phyloP scores from a whole-genome alignment of 1,140 invertebrate species.

The Spodoptera litura region DNA sequence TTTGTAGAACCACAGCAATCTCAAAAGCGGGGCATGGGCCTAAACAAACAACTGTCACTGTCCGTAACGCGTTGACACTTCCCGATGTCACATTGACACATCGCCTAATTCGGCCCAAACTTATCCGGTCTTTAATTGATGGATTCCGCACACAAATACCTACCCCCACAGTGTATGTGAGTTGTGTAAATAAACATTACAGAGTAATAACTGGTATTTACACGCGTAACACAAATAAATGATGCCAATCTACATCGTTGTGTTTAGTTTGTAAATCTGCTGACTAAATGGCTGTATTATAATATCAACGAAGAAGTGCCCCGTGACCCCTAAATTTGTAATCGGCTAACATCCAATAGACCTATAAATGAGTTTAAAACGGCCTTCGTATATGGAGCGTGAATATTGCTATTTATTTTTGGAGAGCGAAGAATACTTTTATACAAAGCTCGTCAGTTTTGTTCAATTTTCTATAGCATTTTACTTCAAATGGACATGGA shows the following conservation, averaged over 20 bases:
- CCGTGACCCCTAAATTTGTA: conserved; percentile 5
- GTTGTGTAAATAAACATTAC: conserved; percentile 13
- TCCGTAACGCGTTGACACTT: conserved; percentile 6
- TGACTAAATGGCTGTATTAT: conserved; percentile 3
- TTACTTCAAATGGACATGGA: background rate
- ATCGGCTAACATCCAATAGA: conserved; percentile 28
- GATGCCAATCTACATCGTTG: conserved; percentile 5
- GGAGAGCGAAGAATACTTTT: background rate
- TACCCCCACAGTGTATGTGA: background rate
- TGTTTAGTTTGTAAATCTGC: conserved; percentile 12
- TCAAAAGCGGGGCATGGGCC: background rate
- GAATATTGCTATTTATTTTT: conserved; percentile 21
- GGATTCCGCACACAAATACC: background rate
- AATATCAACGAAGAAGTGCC: background rate
- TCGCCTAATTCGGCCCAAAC: conserved; percentile 3
- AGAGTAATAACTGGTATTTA: conserved; percentile 7
- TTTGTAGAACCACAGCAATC: background rate
- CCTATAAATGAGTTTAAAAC: conserved; percentile 34
- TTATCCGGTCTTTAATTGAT: conserved; percentile 4
- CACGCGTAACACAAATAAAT: conserved; percentile 5
- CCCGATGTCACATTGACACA: conserved; percentile 3
- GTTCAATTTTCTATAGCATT: background rate
- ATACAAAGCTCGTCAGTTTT: background rate
- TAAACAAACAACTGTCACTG: conserved; percentile 5
- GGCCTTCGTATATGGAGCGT: conserved; percentile 16